phyloP scores from a whole-genome alignment of 2,113 vertebrate species.

The Laterallus jamaicensis region DNA sequence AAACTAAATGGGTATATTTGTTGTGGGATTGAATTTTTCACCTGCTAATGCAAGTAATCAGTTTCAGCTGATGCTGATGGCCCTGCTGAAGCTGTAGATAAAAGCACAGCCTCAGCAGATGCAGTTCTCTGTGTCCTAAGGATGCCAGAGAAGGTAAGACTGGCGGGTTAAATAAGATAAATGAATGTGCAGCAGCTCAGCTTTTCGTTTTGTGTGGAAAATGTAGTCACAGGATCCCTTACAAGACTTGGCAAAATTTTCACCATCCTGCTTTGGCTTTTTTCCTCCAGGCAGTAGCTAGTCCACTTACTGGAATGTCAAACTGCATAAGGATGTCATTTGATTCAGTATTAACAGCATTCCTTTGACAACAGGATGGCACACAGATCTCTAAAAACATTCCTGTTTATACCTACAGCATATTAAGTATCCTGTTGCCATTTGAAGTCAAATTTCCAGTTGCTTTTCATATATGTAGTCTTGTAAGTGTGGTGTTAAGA shows the following conservation, averaged over 20 bases:
- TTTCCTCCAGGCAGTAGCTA: neutral
- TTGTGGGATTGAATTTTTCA: neutral
- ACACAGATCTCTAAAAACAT: fast-evolving
- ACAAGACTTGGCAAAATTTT: neutral
- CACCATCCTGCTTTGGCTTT: neutral
- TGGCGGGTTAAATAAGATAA: neutral
- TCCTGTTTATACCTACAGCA: neutral
- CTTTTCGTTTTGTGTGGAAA: neutral
- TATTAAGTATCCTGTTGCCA: neutral
- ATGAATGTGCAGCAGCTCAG: neutral
- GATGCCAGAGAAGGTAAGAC: neutral
- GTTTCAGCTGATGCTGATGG: neutral
- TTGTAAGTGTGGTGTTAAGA: neutral
- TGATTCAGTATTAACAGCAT: neutral
- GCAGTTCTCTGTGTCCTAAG: neutral
- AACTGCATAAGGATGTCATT: neutral
- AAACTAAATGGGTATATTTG: neutral
- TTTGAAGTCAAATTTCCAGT: neutral
- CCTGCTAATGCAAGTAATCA: neutral
- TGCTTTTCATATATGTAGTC: neutral
- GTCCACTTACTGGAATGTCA: neutral
- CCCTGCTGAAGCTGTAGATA: neutral
- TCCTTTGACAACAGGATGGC: neutral
- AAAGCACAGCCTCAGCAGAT: neutral
- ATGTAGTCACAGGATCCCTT: neutral